Evolutionary conservation across 2,888 invertebrate genomes (phyloP).

Genomic region (Phyllotreta striolata): DNA sequence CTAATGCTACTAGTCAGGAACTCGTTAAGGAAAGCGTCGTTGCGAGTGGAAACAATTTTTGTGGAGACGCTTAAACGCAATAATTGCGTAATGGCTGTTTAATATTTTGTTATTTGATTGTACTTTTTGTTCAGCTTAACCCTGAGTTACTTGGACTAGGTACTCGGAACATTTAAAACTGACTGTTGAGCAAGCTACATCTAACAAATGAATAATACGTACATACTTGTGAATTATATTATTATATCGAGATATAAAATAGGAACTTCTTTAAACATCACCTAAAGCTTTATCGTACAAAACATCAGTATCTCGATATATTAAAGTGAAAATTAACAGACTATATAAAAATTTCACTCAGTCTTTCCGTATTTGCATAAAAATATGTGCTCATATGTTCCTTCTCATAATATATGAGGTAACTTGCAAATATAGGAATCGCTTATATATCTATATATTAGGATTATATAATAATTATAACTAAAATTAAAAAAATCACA

Average conservation of each 20-base stretch:
- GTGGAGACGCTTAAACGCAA: conserved; percentile 37
- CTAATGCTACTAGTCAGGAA: conserved; percentile 60
- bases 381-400: conserved; percentile 63
- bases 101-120: conserved; percentile 55
- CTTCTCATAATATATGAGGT: conserved; percentile 60
- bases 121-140: conserved; percentile 61
- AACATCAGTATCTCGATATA: conserved; percentile 62
- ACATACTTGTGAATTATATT: conserved; percentile 60
- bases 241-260: conserved; percentile 63
- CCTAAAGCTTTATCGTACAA: conserved; percentile 63
- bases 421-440: conserved; percentile 59
- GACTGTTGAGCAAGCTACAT: conserved; percentile 63
- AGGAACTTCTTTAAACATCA: conserved; percentile 64
- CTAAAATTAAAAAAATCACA: conserved; percentile 64
- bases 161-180: conserved; percentile 57
- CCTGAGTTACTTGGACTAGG: conserved; percentile 62
- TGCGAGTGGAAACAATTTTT: conserved; percentile 6
- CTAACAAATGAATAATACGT: conserved; percentile 62
- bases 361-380: conserved; percentile 65
- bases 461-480: conserved; percentile 60
- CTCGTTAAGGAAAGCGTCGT: conserved; percentile 60
- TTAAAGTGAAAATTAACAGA: conserved; percentile 63
- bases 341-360: conserved; percentile 65
- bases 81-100: too few relatives aligned
- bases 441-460: conserved; percentile 55